A percentile compares a stretch with the other conserved stretches of the same genome.
Conservation (phyloP, 2,113 vertebrate species). For the Lanius collurio region DNA sequence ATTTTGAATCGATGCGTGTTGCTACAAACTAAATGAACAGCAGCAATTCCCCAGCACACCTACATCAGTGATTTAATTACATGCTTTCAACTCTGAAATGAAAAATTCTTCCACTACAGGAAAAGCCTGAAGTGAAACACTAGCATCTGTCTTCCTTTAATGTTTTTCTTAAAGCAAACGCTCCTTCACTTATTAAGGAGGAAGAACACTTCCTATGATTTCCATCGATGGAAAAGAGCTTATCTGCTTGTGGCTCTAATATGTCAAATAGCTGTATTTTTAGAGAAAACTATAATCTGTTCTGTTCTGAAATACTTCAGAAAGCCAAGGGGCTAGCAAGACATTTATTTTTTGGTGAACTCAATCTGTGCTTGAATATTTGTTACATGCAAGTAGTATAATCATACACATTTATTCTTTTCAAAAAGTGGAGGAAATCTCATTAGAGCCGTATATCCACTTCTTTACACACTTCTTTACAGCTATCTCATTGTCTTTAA, state of each 20-base stretch:
- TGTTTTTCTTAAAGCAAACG: not conserved
- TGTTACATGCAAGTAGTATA: not conserved
- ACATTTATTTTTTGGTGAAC: not conserved
- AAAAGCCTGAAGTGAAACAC: not conserved
- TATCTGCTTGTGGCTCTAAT: not conserved
- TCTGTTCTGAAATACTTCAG: not conserved
- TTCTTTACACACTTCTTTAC: not conserved
- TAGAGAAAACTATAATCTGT: not conserved
- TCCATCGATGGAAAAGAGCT: not conserved
- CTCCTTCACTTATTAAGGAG: not conserved
- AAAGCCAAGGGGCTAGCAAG: not conserved
- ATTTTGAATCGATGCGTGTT: not conserved
- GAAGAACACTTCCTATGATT: not conserved
- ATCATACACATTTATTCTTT: not conserved
- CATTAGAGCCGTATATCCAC: not conserved
- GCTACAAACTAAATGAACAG: not conserved
- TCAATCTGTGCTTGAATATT: not conserved
- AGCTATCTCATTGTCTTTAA: not conserved
- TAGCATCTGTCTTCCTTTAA: not conserved
- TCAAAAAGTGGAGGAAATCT: not conserved
- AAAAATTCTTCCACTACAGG: not conserved
- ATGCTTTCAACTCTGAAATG: not conserved
- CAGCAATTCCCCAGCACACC: not conserved
- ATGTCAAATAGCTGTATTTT: not conserved
- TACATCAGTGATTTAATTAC: not conserved